Evolutionary conservation across 2,113 vertebrate species (phyloP).

Genomic region (Urocolius indicus): DNA sequence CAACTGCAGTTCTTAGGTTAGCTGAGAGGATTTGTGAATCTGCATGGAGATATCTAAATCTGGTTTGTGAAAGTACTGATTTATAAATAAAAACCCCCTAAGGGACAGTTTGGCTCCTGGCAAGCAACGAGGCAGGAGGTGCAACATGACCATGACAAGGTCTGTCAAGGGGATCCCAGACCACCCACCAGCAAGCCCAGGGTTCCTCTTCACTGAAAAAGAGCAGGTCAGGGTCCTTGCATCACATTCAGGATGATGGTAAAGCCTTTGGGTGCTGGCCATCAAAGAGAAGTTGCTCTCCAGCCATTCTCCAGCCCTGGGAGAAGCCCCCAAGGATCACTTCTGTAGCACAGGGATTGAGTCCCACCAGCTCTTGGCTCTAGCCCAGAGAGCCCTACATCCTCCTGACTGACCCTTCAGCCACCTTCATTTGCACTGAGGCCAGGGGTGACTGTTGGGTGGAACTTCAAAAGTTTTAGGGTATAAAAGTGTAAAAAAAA

Average conservation of each 20-base stretch:
- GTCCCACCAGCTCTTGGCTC: background rate
- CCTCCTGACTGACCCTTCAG: background rate
- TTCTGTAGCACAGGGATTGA: rapidly evolving
- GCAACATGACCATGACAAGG: background rate
- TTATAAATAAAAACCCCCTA: conserved; percentile 8
- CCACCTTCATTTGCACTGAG: background rate
- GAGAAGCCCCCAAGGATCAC: background rate
- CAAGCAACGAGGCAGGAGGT: background rate
- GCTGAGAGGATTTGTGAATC: conserved; percentile 64
- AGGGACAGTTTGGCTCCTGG: background rate
- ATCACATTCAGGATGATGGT: background rate
- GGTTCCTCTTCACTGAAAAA: background rate
- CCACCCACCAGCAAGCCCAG: background rate
- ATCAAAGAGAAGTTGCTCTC: background rate
- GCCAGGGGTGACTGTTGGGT: background rate
- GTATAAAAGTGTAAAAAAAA: conserved; percentile 35
- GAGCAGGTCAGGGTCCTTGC: background rate
- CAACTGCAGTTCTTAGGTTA: conserved; percentile 31
- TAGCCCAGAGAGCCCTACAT: background rate
- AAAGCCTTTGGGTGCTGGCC: background rate
- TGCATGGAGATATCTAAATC: conserved; percentile 50
- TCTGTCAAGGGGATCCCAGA: rapidly evolving
- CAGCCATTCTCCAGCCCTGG: background rate
- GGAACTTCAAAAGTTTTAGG: conserved; percentile 25
- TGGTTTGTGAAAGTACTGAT: conserved; percentile 46